A percentile compares a stretch with the other conserved stretches of the same genome.
Evolutionary conservation across 2,888 invertebrate genomes (phyloP).

Genomic region (Schrankia costaestrigalis): DNA sequence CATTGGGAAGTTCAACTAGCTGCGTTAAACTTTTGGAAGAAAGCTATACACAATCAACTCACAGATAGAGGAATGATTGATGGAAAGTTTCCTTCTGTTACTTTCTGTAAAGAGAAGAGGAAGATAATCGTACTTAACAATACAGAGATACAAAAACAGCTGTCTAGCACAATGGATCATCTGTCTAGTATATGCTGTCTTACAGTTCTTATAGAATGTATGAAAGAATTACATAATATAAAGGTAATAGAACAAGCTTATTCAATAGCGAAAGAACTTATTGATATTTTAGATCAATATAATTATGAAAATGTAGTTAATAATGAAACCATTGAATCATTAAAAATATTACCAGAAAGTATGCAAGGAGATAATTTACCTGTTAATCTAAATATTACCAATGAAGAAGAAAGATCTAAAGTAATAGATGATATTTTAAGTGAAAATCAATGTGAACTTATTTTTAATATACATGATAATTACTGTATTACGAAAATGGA

Average conservation of each 20-base stretch:
- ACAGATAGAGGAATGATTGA: constrained; percentile 83
- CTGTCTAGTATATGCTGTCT: constrained; percentile 84
- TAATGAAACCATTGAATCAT: constrained; percentile 8
- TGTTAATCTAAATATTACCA: constrained; percentile 11
- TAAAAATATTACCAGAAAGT: constrained; percentile 2
- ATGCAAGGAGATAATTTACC: constrained; percentile 10
- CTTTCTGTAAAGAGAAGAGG: constrained; percentile 86
- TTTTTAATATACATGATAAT: constrained; percentile 75
- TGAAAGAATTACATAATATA: constrained; percentile 83
- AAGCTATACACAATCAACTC: constrained; percentile 79
- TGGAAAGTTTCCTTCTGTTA: constrained; percentile 85
- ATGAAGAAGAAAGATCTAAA: constrained; percentile 13
- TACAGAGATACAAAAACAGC: constrained; percentile 79
- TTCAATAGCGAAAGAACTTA: constrained; percentile 66
- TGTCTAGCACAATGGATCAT: constrained; percentile 82
- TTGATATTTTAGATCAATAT: constrained; percentile 71
- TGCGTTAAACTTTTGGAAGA: constrained; percentile 84
- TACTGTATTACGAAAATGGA: constrained; percentile 9
- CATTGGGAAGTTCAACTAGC: constrained; percentile 88
- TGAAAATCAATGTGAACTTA: constrained; percentile 74
- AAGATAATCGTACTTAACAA: constrained; percentile 85
- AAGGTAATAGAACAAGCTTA: constrained; percentile 83
- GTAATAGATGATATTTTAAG: constrained; percentile 81
- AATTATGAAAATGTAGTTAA: constrained; percentile 43
- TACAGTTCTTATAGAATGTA: constrained; percentile 82